Conservation (phyloP, 2,888 invertebrate genomes). For the Zygogramma bicolorata region DNA sequence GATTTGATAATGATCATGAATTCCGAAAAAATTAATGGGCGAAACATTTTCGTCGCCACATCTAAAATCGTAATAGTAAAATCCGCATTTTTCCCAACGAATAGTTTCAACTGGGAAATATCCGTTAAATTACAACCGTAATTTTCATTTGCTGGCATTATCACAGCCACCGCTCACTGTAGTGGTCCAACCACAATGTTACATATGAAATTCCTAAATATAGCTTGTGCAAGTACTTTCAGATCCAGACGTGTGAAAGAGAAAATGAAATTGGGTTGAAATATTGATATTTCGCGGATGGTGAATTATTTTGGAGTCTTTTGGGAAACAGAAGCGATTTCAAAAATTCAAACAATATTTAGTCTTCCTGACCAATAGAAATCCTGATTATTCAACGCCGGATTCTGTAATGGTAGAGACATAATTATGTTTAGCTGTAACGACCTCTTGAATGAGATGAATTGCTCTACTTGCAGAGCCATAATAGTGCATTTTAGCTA, state of each 20-base stretch:
- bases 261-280: neutral
- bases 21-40: neutral
- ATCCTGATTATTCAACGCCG: no score
- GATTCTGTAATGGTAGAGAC: no score
- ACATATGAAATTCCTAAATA: constrained; percentile 50
- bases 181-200: constrained; percentile 33
- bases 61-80: neutral
- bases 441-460: no score
- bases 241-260: constrained; percentile 7
- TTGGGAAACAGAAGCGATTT: no score
- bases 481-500: no score
- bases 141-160: constrained; percentile 42
- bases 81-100: constrained; percentile 25
- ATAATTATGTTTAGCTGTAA: no score
- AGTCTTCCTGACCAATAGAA: no score
- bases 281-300: neutral
- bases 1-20: neutral
- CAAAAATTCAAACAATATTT: no score
- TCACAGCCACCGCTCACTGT: constrained; percentile 27
- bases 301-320: no score
- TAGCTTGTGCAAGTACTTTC: constrained; percentile 30
- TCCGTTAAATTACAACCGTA: constrained; percentile 39
- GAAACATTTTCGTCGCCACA: neutral
- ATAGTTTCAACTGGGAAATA: constrained; percentile 34
- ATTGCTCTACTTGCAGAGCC: no score